These are phyloP conservation scores for Rhagonycha fulva DNA, from an alignment of 2,888 invertebrate genomes.

Conservation along the genomic window DNA sequence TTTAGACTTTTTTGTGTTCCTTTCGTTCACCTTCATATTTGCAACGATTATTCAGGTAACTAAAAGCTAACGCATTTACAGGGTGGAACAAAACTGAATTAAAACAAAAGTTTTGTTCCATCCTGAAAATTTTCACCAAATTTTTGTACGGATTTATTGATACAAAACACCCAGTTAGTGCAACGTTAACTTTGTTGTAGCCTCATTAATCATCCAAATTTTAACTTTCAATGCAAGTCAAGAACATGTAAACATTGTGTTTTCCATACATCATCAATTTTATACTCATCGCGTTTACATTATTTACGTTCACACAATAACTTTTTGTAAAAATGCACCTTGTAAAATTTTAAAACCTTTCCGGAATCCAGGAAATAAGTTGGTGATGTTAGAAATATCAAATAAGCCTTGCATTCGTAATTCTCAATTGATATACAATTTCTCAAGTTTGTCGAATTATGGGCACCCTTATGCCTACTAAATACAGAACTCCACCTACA, in stretches of 20 bases:
- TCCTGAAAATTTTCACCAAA: too few species aligned
- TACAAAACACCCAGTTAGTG: not conserved
- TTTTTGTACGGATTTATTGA: not conserved
- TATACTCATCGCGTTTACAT: not conserved
- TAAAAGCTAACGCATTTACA: not conserved
- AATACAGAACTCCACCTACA: not conserved
- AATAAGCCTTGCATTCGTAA: not conserved
- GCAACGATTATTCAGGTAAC: conserved; percentile 75
- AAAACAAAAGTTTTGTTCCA: too few species aligned
- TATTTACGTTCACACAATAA: not conserved
- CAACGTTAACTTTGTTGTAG: not conserved
- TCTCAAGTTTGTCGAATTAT: not conserved
- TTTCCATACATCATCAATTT: conserved; percentile 3
- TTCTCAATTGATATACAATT: not conserved
- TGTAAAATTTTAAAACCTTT: not conserved
- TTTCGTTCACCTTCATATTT: conserved; percentile 80
- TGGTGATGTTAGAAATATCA: not conserved
- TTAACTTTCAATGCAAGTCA: not conserved
- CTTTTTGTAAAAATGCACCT: not conserved
- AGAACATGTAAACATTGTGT: not conserved
- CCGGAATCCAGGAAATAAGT: not conserved
- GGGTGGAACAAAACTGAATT: not conserved
- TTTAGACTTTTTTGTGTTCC: conserved; percentile 80
- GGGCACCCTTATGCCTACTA: not conserved
- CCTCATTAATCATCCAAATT: not conserved